Evolutionary conservation across 2,797 vertebrate genomes (phyloP), one percentile per base, ranked within the genome.

Genomic region (Argentina silus): DNA sequence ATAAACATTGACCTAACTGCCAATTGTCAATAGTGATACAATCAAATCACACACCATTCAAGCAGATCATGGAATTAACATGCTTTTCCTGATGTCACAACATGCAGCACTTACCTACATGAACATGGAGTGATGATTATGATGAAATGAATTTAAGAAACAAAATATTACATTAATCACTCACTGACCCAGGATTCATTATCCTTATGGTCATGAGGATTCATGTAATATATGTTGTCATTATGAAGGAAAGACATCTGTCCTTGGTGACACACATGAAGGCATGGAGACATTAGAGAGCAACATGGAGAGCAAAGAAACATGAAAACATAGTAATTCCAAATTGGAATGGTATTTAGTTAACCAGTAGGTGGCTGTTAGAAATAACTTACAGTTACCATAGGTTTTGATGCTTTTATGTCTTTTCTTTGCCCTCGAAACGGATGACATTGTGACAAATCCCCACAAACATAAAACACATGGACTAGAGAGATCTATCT

Each of bases 191-290:
- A 23, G 15, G 64, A 12, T 48, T 6, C 43, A 50, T 50, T 60
- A 14, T 47, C 53, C 62, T 6, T 15, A 9, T 19, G 43, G 61
- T 67, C 62, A 57, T 66, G 44, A 44, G 67, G 64, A 67, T 67
- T 67, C 51, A 67, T 73, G 43, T 3, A 48, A 15, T n/a, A 36
- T 50, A 45, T 59, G 23, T 21, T 50, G 56, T 67, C 21, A 11
- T 55, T 19, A 50, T 43, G 50, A 21, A 73, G 45, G 63, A 73
- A 74, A 67, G n/a, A 17, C 6, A n/a, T 43, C 55, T 9, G 42
- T 45, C 21, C 11, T 57, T 23, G 10, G 27, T n/a, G 59, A 19
- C 12, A 21, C 47, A 23, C 15, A 56, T 98, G 93, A 95, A 83
- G 17, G 19, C 19, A 59, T 45, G 43, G n/a, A 67, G 45, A 60